Evolutionary conservation across 2,888 invertebrate species (phyloP).

Genomic region (Eulithis prunata): DNA sequence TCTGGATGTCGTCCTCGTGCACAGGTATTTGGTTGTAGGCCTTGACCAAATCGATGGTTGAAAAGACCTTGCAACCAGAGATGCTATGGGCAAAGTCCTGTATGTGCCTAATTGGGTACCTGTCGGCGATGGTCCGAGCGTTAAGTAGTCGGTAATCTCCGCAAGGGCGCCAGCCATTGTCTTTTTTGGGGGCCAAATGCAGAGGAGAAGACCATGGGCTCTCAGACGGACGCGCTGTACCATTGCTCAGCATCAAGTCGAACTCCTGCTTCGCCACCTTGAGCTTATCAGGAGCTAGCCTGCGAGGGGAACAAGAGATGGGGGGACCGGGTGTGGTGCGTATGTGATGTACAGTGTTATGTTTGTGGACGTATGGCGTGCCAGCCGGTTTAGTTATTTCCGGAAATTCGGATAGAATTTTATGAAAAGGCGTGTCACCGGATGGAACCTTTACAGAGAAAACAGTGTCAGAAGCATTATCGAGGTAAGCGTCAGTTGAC

Average conservation of each 20-base stretch:
- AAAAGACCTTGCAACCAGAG: conserved; percentile 29
- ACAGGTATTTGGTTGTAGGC: conserved; percentile 1
- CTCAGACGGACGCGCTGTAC: conserved; percentile 36
- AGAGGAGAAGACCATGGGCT: conserved; percentile 53
- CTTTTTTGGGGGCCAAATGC: conserved; percentile 51
- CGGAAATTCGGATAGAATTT: conserved; percentile 24
- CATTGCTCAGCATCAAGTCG: conserved; percentile 43
- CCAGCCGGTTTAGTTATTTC: conserved; percentile 39
- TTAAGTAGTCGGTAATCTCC: conserved; percentile 30
- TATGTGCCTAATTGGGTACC: conserved; percentile 27
- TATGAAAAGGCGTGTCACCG: conserved; percentile 26
- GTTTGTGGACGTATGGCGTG: conserved; percentile 15
- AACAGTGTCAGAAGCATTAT: conserved; percentile 13
- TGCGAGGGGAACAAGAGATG: conserved; percentile 43
- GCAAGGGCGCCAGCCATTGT: conserved; percentile 36
- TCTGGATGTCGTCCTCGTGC: not conserved
- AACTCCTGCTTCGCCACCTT: conserved; percentile 50
- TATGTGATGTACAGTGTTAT: conserved; percentile 38
- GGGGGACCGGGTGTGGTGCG: conserved; percentile 48
- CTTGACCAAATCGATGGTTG: conserved; percentile 14
- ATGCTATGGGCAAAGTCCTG: conserved; percentile 37
- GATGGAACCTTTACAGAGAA: conserved; percentile 31
- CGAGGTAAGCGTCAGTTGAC: conserved; percentile 7
- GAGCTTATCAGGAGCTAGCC: conserved; percentile 48
- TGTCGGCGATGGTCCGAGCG: conserved; percentile 24